These are phyloP conservation scores for Mythimna impura DNA, from an alignment of 2,888 invertebrate genomes.

Conservation along the genomic window DNA sequence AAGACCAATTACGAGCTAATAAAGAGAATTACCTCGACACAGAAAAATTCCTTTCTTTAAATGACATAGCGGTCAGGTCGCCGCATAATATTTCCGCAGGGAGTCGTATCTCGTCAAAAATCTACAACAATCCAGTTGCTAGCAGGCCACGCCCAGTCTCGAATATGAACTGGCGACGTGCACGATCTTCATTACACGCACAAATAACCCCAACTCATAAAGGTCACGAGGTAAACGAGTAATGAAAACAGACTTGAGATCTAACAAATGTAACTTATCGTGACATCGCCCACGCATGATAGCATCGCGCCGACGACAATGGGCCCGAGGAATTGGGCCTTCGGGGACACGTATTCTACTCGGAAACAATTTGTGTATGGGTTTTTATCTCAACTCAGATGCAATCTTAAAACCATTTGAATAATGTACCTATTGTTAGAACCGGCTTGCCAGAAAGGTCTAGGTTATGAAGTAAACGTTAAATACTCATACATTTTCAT, in stretches of 20 bases:
- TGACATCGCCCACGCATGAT: conserved; percentile 83
- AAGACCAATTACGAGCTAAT: conserved; percentile 75
- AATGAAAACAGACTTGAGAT: conserved; percentile 75
- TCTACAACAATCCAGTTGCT: conserved; percentile 75
- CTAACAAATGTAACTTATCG: conserved; percentile 78
- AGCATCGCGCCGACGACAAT: conserved; percentile 79
- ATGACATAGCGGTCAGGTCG: conserved; percentile 70
- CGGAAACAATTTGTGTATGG: conserved; percentile 72
- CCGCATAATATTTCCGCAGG: conserved; percentile 73
- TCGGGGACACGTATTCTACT: conserved; percentile 73
- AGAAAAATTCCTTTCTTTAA: conserved; percentile 70
- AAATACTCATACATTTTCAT: conserved; percentile 21
- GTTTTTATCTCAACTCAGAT: conserved; percentile 67
- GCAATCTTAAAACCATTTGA: conserved; percentile 63
- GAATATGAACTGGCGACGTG: conserved; percentile 69
- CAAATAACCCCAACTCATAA: conserved; percentile 70
- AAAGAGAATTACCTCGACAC: conserved; percentile 69
- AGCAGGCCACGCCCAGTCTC: conserved; percentile 70
- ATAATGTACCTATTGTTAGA: conserved; percentile 61
- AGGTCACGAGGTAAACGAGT: conserved; percentile 74
- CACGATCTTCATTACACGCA: conserved; percentile 80
- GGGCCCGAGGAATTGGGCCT: conserved; percentile 78
- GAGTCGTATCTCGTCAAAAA: conserved; percentile 72
- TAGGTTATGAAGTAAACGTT: conserved; percentile 55
- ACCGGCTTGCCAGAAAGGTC: conserved; percentile 53